Conservation (phyloP, 2,113 vertebrate genomes). For the Columbina picui region DNA sequence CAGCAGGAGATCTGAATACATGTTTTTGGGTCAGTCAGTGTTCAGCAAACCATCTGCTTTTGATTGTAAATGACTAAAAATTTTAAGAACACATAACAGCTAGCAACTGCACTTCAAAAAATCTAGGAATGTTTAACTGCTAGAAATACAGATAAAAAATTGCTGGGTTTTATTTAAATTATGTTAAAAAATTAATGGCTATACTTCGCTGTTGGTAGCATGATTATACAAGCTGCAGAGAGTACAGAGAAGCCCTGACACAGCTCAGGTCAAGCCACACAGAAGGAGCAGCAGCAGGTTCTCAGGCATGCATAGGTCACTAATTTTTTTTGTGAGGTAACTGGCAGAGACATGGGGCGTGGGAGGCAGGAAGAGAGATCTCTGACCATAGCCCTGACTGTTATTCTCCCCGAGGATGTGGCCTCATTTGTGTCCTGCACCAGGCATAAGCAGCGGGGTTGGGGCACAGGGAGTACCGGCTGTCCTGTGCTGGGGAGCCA, state of each 20-base stretch:
- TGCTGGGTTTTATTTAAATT: background rate
- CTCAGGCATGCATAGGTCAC: fast-evolving
- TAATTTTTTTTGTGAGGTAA: background rate
- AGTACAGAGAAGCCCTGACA: background rate
- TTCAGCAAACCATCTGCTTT: background rate
- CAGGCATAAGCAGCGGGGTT: fast-evolving
- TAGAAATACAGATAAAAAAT: background rate
- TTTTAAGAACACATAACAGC: background rate
- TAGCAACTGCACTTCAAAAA: background rate
- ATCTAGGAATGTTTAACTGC: background rate
- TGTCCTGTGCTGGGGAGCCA: background rate
- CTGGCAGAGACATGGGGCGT: fast-evolving
- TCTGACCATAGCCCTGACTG: fast-evolving
- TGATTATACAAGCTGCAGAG: background rate
- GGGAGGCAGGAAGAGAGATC: fast-evolving
- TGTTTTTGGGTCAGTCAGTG: background rate
- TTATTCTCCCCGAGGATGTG: too few relatives aligned
- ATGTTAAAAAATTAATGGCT: background rate
- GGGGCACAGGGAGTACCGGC: too few relatives aligned
- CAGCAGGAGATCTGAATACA: background rate
- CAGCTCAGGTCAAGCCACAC: fast-evolving
- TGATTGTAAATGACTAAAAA: background rate
- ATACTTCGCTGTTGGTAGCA: background rate
- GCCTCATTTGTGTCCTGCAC: too few relatives aligned
- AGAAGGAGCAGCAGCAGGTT: fast-evolving